Conservation (phyloP, 2,888 invertebrate species). For the Leucoma salicis region DNA sequence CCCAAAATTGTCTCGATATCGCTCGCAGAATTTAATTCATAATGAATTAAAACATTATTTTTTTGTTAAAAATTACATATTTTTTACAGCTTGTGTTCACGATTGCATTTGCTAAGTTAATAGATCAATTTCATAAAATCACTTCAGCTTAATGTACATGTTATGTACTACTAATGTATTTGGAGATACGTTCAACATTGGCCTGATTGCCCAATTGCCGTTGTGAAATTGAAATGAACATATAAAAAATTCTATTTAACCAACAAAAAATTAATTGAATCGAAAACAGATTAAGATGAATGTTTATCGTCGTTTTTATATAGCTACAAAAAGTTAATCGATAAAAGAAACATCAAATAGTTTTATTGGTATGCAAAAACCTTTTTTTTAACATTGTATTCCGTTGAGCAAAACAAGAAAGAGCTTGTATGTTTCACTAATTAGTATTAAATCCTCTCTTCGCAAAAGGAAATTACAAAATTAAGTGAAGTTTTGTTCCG, state of each 20-base stretch:
- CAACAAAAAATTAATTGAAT: conserved; percentile 14
- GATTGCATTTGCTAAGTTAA: no score
- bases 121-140: no score
- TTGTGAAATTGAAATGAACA: conserved; percentile 10
- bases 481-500: neutral
- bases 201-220: neutral
- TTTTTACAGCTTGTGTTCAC: no score
- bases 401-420: neutral
- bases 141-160: neutral
- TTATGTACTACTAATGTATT: neutral
- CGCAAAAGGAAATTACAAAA: neutral
- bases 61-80: no score
- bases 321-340: conserved; percentile 17
- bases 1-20: no score
- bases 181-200: neutral
- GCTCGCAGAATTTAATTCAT: no score
- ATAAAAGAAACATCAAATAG: conserved; percentile 9
- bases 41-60: no score
- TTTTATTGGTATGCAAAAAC: neutral
- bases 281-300: conserved; percentile 20
- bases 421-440: neutral
- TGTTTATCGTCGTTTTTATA: conserved; percentile 26
- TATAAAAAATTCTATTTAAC: conserved; percentile 7
- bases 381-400: neutral
- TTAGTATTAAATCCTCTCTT: neutral